Base-by-base conservation (phyloP, 2,888 invertebrate species). In the Tetranychus piercei region DNA sequence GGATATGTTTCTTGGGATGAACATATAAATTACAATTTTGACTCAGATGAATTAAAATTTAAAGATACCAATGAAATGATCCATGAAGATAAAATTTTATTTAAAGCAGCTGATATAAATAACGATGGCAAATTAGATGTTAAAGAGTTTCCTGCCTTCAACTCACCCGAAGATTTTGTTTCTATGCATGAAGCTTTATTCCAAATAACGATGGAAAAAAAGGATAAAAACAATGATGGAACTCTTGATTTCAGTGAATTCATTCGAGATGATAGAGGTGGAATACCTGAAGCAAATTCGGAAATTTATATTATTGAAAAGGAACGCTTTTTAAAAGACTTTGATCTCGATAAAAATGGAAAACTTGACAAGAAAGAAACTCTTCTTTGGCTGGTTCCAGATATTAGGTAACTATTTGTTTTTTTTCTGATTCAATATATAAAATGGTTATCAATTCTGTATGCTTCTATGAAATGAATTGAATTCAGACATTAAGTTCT, bases 131-230 rank as follows among this genome's bases (percentile, higher is more conserved):
- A 85, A 55, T 85, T 99, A 73, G 87, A 88, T 80, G 80, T 85
- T 1, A 84, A 87, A 1, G 97, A 99, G 83, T 95, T 92, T 84
- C 85, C 89, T 78, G 87, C 90, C 34, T 97, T 96, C 83, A 88
- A 90, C 71, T 93, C 92, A 82, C 97, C 99, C 0, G 94, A 95
- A 83, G 94, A 96, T 82, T 90, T 91, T 82, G 88, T 88, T 45
- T 86, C 87, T 80, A 96, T 97, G 96, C 82, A 83, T 77, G 79
- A 77, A 72, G 80, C 70, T 78, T 80, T 65, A 82, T 82, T 65
- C 18, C 18, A 73, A 43, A 66, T 66, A 6, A 73, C 73, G 15
- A 73, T 73, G 73, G 18, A 67, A 11, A 73, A 43, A 78, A 92
- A 91, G 82, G 97, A 99, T 83, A 83, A 80, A 55, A 88, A 99